These are phyloP conservation scores for Caradrina clavipalpis DNA, from an alignment of 2,888 invertebrate genomes.

Conservation along the genomic window DNA sequence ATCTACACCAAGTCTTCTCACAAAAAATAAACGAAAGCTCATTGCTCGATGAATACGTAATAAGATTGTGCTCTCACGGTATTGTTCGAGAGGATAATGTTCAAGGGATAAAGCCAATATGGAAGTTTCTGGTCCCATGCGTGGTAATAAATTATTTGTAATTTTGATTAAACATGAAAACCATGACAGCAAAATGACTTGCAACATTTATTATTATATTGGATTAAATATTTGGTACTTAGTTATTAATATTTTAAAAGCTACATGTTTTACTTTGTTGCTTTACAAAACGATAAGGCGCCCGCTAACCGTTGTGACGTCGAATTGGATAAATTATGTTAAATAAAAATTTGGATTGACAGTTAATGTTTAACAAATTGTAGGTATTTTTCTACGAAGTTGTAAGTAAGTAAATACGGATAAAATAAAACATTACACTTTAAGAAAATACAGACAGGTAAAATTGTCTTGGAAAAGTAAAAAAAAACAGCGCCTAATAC, in stretches of 20 bases:
- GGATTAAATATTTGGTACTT: not conserved
- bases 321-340: no score
- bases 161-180: constrained; percentile 15
- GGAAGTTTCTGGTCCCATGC: constrained; percentile 52
- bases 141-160: constrained; percentile 49
- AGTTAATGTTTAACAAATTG: not conserved
- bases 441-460: constrained; percentile 34
- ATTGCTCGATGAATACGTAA: constrained; percentile 81
- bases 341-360: no score
- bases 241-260: not conserved
- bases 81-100: constrained; percentile 67
- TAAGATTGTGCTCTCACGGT: constrained; percentile 72
- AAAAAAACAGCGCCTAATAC: constrained; percentile 56
- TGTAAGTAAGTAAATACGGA: constrained; percentile 22
- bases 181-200: not conserved
- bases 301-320: no score
- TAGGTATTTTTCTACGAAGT: no score
- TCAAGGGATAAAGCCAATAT: constrained; percentile 60
- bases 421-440: constrained; percentile 29
- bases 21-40: constrained; percentile 81
- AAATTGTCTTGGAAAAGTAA: constrained; percentile 29
- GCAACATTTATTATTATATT: not conserved
- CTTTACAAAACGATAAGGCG: no score
- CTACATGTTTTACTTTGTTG: not conserved
- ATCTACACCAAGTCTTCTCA: constrained; percentile 72